A percentile compares a stretch with the other conserved stretches of the same genome.
Evolutionary conservation across 2,797 vertebrate species (phyloP).

Genomic region (Enteromius paludinosus): DNA sequence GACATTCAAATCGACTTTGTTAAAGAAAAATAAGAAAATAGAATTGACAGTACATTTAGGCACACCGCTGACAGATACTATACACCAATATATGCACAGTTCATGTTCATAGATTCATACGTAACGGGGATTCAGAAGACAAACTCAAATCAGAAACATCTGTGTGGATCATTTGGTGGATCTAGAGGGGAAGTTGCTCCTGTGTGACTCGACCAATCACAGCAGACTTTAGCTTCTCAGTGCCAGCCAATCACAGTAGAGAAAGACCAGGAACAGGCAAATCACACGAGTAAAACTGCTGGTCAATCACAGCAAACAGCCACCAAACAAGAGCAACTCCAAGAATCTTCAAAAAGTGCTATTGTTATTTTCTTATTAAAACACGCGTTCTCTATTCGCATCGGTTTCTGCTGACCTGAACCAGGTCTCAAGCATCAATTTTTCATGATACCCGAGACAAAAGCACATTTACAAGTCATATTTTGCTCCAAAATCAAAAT

Average conservation of each 20-base stretch:
- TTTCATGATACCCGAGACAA: not conserved
- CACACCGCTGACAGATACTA: slow-evolving; percentile 96
- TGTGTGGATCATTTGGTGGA: slow-evolving; percentile 54
- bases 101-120: slow-evolving; percentile 78
- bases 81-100: slow-evolving; percentile 87
- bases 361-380: slow-evolving; percentile 32
- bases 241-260: slow-evolving; percentile 67
- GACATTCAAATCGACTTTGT: slow-evolving; percentile 85
- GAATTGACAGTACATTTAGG: slow-evolving; percentile 93
- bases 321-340: slow-evolving; percentile 28
- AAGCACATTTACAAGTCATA: not conserved
- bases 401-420: slow-evolving; percentile 13
- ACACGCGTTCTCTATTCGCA: not conserved
- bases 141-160: slow-evolving; percentile 63
- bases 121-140: slow-evolving; percentile 70
- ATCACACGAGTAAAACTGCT: slow-evolving; percentile 57
- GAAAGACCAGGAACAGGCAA: slow-evolving; percentile 43
- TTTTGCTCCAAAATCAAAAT: not conserved
- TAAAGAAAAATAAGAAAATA: slow-evolving; percentile 89
- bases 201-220: slow-evolving; percentile 59
- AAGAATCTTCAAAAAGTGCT: slow-evolving; percentile 64
- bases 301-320: slow-evolving; percentile 48
- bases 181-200: slow-evolving; percentile 34
- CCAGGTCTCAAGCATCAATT: not conserved
- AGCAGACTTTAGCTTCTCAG: slow-evolving; percentile 65